Conservation (phyloP, 2,888 invertebrate species). For the Cheilosia soror region DNA sequence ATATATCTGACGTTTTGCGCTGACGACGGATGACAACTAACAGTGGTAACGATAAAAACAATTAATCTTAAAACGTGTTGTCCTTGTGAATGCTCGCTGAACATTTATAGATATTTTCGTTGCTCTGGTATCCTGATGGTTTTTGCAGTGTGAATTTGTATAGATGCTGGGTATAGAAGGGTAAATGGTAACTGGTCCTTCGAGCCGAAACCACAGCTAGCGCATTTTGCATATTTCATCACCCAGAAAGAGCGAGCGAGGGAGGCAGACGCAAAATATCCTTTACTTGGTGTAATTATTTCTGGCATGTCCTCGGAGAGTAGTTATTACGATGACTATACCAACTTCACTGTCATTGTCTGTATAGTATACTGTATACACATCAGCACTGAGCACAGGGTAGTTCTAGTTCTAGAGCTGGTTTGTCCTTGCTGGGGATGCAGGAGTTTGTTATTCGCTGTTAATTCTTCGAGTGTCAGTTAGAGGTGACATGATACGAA, state of each 20-base stretch:
- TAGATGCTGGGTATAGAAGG: constrained; percentile 11
- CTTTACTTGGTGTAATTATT: constrained; percentile 65
- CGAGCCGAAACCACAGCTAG: constrained; percentile 52
- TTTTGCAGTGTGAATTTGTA: constrained; percentile 1
- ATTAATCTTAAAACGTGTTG: constrained; percentile 70
- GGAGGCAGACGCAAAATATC: constrained; percentile 36
- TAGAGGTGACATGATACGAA: constrained; percentile 61
- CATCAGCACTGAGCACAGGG: constrained; percentile 25
- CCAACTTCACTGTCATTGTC: constrained; percentile 42
- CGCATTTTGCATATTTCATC: constrained; percentile 65
- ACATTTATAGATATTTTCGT: constrained; percentile 47
- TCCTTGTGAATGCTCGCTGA: constrained; percentile 33
- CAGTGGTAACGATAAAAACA: constrained; percentile 53
- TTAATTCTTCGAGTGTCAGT: constrained; percentile 67
- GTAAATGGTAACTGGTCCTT: constrained; percentile 35
- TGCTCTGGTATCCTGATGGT: not conserved
- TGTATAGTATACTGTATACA: constrained; percentile 14
- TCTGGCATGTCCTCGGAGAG: constrained; percentile 58
- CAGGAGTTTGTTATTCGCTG: constrained; percentile 35
- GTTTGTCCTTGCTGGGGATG: constrained; percentile 34
- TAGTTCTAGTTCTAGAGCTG: not conserved
- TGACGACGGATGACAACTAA: constrained; percentile 22
- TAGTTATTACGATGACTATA: constrained; percentile 43
- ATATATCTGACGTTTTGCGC: not conserved
- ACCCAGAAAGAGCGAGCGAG: not conserved